Evolutionary conservation across 2,797 vertebrate genomes (phyloP).

Genomic region (Acestrorhynchus altus): DNA sequence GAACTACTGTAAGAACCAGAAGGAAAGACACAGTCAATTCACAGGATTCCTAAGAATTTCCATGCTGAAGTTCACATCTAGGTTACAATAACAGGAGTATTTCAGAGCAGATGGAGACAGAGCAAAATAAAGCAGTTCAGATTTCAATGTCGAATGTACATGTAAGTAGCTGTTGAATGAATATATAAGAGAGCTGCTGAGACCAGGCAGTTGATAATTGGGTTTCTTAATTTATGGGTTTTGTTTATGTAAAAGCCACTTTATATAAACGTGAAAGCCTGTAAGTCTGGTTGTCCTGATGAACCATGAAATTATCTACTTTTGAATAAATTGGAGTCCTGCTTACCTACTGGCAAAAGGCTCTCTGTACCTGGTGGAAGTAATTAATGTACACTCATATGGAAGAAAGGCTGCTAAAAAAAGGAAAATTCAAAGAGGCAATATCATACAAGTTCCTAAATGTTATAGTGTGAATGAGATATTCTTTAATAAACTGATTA

Average conservation of each 20-base stretch:
- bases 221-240: not conserved
- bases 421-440: not conserved
- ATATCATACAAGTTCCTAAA: no score
- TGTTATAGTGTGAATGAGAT: no score
- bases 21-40: not conserved
- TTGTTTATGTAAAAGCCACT: not conserved
- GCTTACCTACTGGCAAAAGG: not conserved
- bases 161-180: not conserved
- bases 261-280: not conserved
- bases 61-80: slow-evolving; percentile 18
- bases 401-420: not conserved
- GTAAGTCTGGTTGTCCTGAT: not conserved
- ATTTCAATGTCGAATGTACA: not conserved
- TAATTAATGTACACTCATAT: not conserved
- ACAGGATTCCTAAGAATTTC: slow-evolving; percentile 6
- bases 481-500: not conserved
- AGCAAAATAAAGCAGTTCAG: not conserved
- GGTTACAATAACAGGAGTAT: slow-evolving; percentile 25
- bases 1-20: not conserved
- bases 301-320: not conserved
- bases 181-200: not conserved
- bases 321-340: not conserved
- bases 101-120: slow-evolving; percentile 20
- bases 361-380: not conserved
- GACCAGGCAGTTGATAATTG: not conserved